Conservation (phyloP, 2,888 invertebrate genomes). For the Hipparchia sbordonii region DNA sequence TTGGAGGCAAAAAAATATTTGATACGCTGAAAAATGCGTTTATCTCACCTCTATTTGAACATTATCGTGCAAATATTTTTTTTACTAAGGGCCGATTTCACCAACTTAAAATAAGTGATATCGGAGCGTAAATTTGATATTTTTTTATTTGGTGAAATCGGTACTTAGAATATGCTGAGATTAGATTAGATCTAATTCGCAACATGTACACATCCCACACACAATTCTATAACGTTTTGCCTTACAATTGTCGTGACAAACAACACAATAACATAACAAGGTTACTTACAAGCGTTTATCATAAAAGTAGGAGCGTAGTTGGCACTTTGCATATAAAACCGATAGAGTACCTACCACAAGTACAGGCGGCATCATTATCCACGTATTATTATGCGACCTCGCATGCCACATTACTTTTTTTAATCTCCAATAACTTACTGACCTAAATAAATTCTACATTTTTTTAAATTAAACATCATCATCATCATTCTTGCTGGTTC, state of each 20-base stretch:
- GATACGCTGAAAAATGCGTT: too few relatives aligned
- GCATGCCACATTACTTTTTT: neutral
- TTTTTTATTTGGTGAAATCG: too few relatives aligned
- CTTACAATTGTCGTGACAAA: constrained; percentile 22
- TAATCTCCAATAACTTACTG: neutral
- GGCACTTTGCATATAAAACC: constrained; percentile 27
- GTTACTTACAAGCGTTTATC: constrained; percentile 18
- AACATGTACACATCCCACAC: constrained; percentile 9
- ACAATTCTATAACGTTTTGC: constrained; percentile 16
- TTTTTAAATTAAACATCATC: too few relatives aligned
- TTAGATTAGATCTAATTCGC: constrained; percentile 15
- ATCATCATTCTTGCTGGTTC: too few relatives aligned
- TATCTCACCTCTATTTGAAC: too few relatives aligned
- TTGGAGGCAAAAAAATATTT: too few relatives aligned
- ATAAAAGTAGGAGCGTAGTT: constrained; percentile 27
- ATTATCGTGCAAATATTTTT: too few relatives aligned
- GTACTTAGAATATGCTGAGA: neutral
- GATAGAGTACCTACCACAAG: constrained; percentile 20
- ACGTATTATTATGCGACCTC: neutral
- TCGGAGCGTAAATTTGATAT: too few relatives aligned
- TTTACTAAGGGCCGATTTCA: too few relatives aligned
- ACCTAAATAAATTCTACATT: too few relatives aligned
- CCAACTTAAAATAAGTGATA: too few relatives aligned
- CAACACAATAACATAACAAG: constrained; percentile 22
- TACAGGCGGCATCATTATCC: constrained; percentile 1